Base-by-base conservation (phyloP, 1,140 invertebrate species). In the Lasioglossum baleicum region DNA sequence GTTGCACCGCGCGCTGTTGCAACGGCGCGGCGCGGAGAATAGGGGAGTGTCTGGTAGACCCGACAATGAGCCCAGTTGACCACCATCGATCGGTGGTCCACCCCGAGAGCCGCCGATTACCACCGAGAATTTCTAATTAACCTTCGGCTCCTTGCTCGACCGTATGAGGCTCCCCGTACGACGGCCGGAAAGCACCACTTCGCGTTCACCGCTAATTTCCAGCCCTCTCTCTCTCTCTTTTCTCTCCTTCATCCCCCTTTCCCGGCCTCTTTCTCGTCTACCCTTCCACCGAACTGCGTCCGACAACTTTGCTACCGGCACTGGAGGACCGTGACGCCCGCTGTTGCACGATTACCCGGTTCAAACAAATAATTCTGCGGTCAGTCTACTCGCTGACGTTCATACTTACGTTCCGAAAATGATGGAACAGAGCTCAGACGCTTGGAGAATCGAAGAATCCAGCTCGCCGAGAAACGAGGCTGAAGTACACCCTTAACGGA, bases 81-180 rank as follows among this genome's bases (percentile, higher is more conserved):
- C 75, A 64, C 26, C 75, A 80, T 80, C 78, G 78, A 75, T 75
- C 78, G 71, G 72, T 10, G 74, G 80, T 81, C 66, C 66, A 70
- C 65, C 51, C 60, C 51, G 70, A 79, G 77, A 73, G 35, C 69
- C 77, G 44, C 75, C 80, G 74, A 77, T 81, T 81, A 81, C 80
- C 74, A 77, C 70, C 44, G 80, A 77, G 80, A 81, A 81, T 81
- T 81, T 81, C 74, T 81, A 81, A 81, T 81, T 81, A 81, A 81
- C 80, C 74, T 81, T 81, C 60, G 48, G 48, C 80, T 73, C 74
- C 74, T 77, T 77, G 68, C 42, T 15, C 22, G n/a, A 56, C 44
- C 68, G 42, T 71, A 58, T 48, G 63, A 40, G 60, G 51, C 51
- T 35, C 11, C 31, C 44, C 66, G 20, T 48, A 51, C 35, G 42